Conservation (phyloP, 2,113 vertebrate genomes). For the Anser cygnoides region DNA sequence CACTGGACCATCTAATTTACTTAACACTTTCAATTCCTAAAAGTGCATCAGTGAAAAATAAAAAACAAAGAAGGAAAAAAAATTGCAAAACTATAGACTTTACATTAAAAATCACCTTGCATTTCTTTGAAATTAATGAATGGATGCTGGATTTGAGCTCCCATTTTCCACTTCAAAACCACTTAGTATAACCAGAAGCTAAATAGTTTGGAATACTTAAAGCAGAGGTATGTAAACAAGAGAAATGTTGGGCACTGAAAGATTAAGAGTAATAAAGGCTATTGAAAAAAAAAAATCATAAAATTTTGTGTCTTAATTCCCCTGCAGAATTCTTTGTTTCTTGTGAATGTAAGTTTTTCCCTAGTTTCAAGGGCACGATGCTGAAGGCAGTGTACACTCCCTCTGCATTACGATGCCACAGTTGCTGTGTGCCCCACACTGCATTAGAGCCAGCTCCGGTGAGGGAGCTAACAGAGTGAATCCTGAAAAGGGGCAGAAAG, state of each 20-base stretch:
- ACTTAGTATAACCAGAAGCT: neutral
- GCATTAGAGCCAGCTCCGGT: neutral
- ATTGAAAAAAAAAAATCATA: neutral
- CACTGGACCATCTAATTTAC: conserved; percentile 35
- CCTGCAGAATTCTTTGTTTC: neutral
- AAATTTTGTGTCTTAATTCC: neutral
- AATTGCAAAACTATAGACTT: too few species aligned
- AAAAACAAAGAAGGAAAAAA: neutral
- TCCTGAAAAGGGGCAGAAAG: neutral
- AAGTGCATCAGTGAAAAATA: neutral
- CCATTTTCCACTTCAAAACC: conserved; percentile 17
- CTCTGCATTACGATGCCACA: neutral
- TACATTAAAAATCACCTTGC: neutral
- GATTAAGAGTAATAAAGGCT: neutral
- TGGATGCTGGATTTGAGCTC: neutral
- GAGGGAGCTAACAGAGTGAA: neutral
- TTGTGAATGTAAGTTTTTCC: neutral
- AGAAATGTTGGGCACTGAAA: neutral
- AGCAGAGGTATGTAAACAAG: conserved; percentile 12
- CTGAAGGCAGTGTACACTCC: neutral
- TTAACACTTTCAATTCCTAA: conserved; percentile 51
- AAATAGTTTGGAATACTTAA: neutral
- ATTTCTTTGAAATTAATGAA: conserved; percentile 22
- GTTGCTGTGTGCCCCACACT: neutral
- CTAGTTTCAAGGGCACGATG: neutral